These are phyloP conservation scores for Lutjanus argentimaculatus DNA, from an alignment of 2,797 vertebrate genomes.

Conservation along the genomic window DNA sequence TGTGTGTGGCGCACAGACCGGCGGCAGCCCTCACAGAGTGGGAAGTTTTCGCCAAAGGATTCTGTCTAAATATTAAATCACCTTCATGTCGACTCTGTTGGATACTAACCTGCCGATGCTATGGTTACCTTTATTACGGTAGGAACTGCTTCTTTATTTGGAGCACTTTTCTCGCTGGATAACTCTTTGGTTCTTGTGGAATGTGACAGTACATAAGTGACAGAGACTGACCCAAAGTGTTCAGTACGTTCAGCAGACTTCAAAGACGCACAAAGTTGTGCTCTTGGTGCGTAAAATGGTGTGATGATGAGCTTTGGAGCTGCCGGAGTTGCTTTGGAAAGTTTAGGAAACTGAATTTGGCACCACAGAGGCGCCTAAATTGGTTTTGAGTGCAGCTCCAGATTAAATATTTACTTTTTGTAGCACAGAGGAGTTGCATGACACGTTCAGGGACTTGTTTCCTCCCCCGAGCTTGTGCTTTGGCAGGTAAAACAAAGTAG, in stretches of 20 bases:
- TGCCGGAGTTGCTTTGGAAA: slow-evolving; percentile 12
- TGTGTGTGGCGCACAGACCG: slow-evolving; percentile 70
- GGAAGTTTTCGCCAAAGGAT: slow-evolving; percentile 83
- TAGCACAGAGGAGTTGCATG: background rate
- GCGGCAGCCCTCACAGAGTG: slow-evolving; percentile 72
- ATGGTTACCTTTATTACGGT: slow-evolving; percentile 93
- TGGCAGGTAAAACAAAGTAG: slow-evolving; percentile 43
- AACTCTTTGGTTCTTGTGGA: slow-evolving; percentile 20
- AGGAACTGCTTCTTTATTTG: slow-evolving; percentile 62
- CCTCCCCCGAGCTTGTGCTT: background rate
- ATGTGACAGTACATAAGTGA: background rate
- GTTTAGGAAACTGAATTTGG: slow-evolving; percentile 26
- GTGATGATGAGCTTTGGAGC: background rate
- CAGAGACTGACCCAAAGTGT: slow-evolving; percentile 12
- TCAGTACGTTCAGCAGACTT: background rate
- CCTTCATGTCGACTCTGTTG: slow-evolving; percentile 90
- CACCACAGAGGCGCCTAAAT: background rate
- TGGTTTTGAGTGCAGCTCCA: background rate
- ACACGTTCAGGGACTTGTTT: background rate
- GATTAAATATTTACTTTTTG: slow-evolving; percentile 22
- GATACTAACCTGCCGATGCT: slow-evolving; percentile 88
- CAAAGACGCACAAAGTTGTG: no score
- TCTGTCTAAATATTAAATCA: slow-evolving; percentile 81
- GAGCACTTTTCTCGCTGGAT: background rate
- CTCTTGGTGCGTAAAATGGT: accelerated